Base-by-base conservation (phyloP, 1,140 invertebrate species). In the Magallana gigas region DNA sequence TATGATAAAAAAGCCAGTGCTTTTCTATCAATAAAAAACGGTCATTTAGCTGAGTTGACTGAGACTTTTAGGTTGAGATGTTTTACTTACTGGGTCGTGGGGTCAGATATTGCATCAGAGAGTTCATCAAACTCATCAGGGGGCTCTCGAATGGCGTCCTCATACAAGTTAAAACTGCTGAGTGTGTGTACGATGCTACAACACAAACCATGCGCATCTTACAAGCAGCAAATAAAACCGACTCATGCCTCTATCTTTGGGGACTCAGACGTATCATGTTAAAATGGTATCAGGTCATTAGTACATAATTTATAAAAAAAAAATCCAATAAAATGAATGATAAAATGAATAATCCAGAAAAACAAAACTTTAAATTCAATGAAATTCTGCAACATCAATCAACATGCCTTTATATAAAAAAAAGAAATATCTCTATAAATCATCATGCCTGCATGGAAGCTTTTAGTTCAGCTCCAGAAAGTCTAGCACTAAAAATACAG, bases 91-190 rank as follows among this genome's bases (percentile, higher is more conserved):
- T 96, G 96, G 87, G 96, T 96, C 57, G 95, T 95, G 8, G 95
- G 95, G 91, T 96, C 95, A 88, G 95, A 93, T 87, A 96, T 96
- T 71, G 96, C 96, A 86, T 94, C 94, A 60, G 95, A 95, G 18
- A 96, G 94, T 87, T 96, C 95, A 90, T 96, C 95, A 89, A 93
- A 93, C 62, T 94, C 91, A 59, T 95, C 94, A 16, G 93, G 85
- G 68, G 94, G 92, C 90, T 95, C 95, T 91, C 95, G 93, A 88
- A 95, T 94, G 57, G 95, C 95, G 92, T 96, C 95, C 90, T 96
- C 96, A 91, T 96, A 96, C 84, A 96, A 91, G 93, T 96, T 95
- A 93, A 95, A 95, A 91, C 95, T 95, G 92, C 95, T 96, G 90
- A 96, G 91, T 83, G 96, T 94, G 91, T 96, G 95, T 64, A 96